phyloP scores from a whole-genome alignment of 2,888 invertebrate genomes.

The Pollenia griseotomentosa region DNA sequence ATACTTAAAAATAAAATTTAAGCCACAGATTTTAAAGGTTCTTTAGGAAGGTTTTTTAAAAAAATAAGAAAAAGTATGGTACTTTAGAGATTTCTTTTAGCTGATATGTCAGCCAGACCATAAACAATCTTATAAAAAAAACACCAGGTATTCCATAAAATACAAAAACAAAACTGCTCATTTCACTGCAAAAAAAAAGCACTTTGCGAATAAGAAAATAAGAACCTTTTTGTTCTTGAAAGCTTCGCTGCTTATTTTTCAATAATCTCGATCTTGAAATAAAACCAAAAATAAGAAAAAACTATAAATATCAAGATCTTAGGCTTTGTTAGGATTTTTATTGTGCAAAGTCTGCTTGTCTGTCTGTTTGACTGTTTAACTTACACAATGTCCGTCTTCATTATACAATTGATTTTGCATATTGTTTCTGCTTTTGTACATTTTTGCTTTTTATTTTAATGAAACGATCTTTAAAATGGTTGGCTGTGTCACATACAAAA shows the following conservation, averaged over 20 bases:
- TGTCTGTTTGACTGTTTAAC: background rate
- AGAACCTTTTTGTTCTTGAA: slow-evolving; percentile 61
- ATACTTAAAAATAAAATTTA: slow-evolving; percentile 19
- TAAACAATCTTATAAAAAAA: slow-evolving; percentile 68
- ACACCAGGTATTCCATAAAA: slow-evolving; percentile 62
- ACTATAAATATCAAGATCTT: slow-evolving; percentile 70
- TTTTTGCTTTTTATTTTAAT: slow-evolving; percentile 46
- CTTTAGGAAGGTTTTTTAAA: background rate
- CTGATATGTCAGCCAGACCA: slow-evolving; percentile 73
- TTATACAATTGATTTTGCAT: slow-evolving; percentile 74
- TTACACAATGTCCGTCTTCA: slow-evolving; percentile 48
- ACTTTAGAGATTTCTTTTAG: slow-evolving; percentile 63
- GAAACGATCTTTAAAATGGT: slow-evolving; percentile 63
- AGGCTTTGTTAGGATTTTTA: slow-evolving; percentile 54
- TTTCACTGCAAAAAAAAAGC: slow-evolving; percentile 33
- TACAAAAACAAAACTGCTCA: slow-evolving; percentile 40
- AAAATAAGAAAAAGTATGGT: slow-evolving; percentile 38
- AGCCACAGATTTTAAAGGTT: slow-evolving; percentile 38
- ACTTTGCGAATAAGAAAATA: slow-evolving; percentile 12
- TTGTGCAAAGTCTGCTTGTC: slow-evolving; percentile 5
- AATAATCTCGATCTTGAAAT: slow-evolving; percentile 67
- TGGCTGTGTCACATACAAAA: slow-evolving; percentile 67
- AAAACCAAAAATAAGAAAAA: slow-evolving; percentile 22
- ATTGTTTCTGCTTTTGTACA: slow-evolving; percentile 34
- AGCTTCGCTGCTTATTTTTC: slow-evolving; percentile 48